Evolutionary conservation across 2,113 vertebrate species (phyloP).

Genomic region (Chlorodrepanis virens): DNA sequence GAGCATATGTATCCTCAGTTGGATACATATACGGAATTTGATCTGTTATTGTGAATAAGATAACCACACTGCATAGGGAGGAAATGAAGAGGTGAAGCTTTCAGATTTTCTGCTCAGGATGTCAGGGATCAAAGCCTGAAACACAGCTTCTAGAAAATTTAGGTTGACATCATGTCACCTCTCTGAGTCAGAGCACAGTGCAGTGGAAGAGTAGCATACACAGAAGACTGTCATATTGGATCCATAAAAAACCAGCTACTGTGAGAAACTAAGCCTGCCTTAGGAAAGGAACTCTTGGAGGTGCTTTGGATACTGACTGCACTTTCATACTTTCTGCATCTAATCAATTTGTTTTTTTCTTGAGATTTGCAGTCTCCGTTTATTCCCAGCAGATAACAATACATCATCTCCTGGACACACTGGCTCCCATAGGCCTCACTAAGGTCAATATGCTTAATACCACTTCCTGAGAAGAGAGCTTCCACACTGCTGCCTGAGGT

Average conservation of each 20-base stretch:
- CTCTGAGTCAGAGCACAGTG: not conserved
- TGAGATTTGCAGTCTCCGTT: constrained; percentile 44
- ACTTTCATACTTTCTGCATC: not conserved
- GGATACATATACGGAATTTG: not conserved
- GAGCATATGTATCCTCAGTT: not conserved
- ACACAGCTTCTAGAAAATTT: not conserved
- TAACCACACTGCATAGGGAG: not conserved
- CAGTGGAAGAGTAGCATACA: not conserved
- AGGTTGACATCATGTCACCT: not conserved
- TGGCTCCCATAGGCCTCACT: not conserved
- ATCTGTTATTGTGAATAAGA: not conserved
- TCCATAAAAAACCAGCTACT: constrained; percentile 27
- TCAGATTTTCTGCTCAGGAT: not conserved
- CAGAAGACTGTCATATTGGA: not conserved
- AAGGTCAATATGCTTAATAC: not conserved
- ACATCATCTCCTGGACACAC: constrained; percentile 12
- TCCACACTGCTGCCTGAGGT: not conserved
- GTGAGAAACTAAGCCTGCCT: constrained; percentile 33
- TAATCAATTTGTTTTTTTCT: not conserved
- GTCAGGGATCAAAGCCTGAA: not conserved
- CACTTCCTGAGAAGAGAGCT: not conserved
- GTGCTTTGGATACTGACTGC: not conserved
- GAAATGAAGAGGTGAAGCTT: not conserved
- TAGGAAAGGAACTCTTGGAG: not conserved
- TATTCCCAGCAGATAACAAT: constrained; percentile 21